Evolutionary conservation across 2,797 vertebrate genomes (phyloP), one percentile per base, ranked within the genome.

Genomic region (Bryconaethiops microstoma): DNA sequence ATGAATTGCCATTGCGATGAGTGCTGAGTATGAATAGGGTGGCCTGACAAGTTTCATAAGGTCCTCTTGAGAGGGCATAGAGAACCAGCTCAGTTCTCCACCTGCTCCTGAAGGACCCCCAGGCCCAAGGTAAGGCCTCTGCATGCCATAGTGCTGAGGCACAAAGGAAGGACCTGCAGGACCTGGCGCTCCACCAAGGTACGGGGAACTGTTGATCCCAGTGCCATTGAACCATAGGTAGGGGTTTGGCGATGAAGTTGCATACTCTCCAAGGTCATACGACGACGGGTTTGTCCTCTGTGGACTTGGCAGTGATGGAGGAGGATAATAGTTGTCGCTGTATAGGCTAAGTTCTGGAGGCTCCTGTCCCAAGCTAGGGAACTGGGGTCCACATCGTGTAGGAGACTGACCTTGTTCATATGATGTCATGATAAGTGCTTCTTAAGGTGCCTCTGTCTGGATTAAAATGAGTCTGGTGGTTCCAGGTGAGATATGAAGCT

Each of bases 1-100:
- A 92, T 99, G 97, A 90, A 99, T 98, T 83, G 98, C 97, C 97
- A 99, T 99, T 89, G 98, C 97, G 79, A 99, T 99, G 77, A 99
- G 96, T 39, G 98, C 98, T 0, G 98, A 99, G 92, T 99, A 99
- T 0, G 97, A 99, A 89, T 99, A 99, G 0, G 97, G 98, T 3
- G 98, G 98, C n/a, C 97, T 94, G 79, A 98, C 97, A 87, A 99
- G 90, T 91, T 97, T 97, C 88, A 98, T 93, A 87, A 98, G 94
- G 89, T 98, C 97, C 94, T 98, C 97, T 90, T 97, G 97, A 88
- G 96, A 96, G 82, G 96, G 95, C 89, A 97, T 93, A 71, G 97
- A 96, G 82, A 98, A 88, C 97, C 97, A 99, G 83, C 96, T 95
- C 67, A 99, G 91, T 72, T 99, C 97, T 8, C 86, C 96, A 76